Evolutionary conservation across 2,797 vertebrate genomes (phyloP).

Genomic region (Bradypodion pumilum): DNA sequence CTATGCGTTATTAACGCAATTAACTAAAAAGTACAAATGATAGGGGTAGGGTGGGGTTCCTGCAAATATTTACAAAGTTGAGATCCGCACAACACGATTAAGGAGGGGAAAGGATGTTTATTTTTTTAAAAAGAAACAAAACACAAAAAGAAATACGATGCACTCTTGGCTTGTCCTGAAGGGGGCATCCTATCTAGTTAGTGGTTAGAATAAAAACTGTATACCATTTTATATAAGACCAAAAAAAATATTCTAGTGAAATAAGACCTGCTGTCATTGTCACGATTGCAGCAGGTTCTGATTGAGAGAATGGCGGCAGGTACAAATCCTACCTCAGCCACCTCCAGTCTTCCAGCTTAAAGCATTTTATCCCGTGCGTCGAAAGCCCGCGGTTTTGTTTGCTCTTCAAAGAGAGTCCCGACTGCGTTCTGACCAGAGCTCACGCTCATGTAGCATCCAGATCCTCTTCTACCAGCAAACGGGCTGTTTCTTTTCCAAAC

Average conservation of each 20-base stretch:
- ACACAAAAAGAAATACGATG: slow-evolving; percentile 53
- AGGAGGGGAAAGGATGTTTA: slow-evolving; percentile 59
- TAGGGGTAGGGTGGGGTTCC: slow-evolving; percentile 46
- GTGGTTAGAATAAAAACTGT: slow-evolving; percentile 87
- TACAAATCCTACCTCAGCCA: slow-evolving; percentile 72
- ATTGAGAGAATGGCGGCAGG: slow-evolving; percentile 73
- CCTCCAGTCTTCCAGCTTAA: slow-evolving; percentile 80
- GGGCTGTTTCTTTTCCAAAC: slow-evolving; percentile 76
- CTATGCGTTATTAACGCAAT: slow-evolving; percentile 79
- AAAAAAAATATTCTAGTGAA: slow-evolving; percentile 76
- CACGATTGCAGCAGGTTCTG: slow-evolving; percentile 77
- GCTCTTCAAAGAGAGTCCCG: slow-evolving; percentile 74
- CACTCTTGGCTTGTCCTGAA: slow-evolving; percentile 81
- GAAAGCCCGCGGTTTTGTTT: slow-evolving; percentile 70
- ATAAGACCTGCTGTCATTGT: slow-evolving; percentile 75
- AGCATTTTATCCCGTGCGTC: slow-evolving; percentile 70
- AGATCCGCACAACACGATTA: slow-evolving; percentile 82
- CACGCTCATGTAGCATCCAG: slow-evolving; percentile 61
- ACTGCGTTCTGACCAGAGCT: slow-evolving; percentile 71
- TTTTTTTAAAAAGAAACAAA: slow-evolving; percentile 48
- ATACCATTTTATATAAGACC: slow-evolving; percentile 82
- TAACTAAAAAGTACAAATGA: slow-evolving; percentile 77
- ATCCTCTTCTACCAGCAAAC: slow-evolving; percentile 73
- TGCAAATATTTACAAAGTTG: slow-evolving; percentile 83
- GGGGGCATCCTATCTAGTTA: slow-evolving; percentile 84